Evolutionary conservation across 1,140 invertebrate species (phyloP), one percentile per base, ranked within the genome.

Genomic region (Chironomus striatipennis): DNA sequence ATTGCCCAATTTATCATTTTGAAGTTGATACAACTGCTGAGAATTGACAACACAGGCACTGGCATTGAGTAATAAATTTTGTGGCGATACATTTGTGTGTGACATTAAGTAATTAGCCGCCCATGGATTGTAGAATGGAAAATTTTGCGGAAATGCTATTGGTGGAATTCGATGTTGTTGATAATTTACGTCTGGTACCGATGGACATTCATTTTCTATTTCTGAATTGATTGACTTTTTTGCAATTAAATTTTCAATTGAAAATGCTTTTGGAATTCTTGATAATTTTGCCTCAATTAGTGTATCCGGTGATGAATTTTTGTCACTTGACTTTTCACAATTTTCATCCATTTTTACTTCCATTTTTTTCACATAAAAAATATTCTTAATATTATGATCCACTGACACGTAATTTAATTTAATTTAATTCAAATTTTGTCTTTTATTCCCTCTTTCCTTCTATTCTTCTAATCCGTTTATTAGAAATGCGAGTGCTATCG

Each of bases 51-150:
- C 24, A 5, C 24, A 34, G 24, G 24, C 24, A 34, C 24, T 34
- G 24, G 24, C 24, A 34, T 34, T 70, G 65, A 70, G 65, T 10
- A 70, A 70, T 70, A 70, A 70, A 70, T 70, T 70, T 7, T 70
- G 65, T 20, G 17, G 18, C 7, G 20, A 17, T 21, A 70, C 4
- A 21, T 20, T 70, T 70, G 65, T 18, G 4, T 70, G 65, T 70
- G 65, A 70, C 65, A 70, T 70, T 17, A 70, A 70, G 18, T 70
- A 70, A 70, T 70, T 70, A 70, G 65, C 81, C 20, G 81, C 76
- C 81, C 81, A 82, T 47, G 81, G 81, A 78, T 81, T 82, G 70
- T 82, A 82, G 3, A 82, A 77, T 0, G 80, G 79, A 20, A 82
- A 81, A 75, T 81, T 81, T 21, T 70, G 65, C 9, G 80, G 79